phyloP scores from a whole-genome alignment of 2,888 invertebrate genomes.

The Heteromyza rotundicornis region DNA sequence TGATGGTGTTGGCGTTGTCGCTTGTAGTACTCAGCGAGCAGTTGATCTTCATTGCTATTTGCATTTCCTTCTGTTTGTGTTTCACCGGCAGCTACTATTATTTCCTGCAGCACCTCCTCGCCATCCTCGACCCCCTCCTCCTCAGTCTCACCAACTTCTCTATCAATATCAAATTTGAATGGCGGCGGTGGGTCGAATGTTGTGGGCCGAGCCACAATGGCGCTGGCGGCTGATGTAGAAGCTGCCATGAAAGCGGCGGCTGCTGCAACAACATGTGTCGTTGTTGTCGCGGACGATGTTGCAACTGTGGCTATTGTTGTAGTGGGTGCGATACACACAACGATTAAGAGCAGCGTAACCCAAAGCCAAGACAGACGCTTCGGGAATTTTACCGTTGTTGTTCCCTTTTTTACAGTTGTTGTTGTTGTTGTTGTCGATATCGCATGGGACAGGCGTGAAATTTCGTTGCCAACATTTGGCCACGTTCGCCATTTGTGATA shows the following conservation, averaged over 20 bases:
- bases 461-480: not conserved
- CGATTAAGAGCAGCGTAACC: not conserved
- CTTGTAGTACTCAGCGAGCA: slow-evolving; percentile 49
- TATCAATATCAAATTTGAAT: not conserved
- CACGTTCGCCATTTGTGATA: slow-evolving; percentile 4
- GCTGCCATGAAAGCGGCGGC: slow-evolving; percentile 4
- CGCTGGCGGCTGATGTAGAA: not conserved
- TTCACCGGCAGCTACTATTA: not conserved
- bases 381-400: slow-evolving; percentile 39
- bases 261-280: slow-evolving; percentile 29
- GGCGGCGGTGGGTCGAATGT: slow-evolving; percentile 23
- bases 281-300: slow-evolving; percentile 24
- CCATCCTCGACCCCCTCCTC: not conserved
- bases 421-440: slow-evolving; percentile 23
- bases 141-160: not conserved
- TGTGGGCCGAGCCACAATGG: slow-evolving; percentile 22
- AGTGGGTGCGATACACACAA: not conserved
- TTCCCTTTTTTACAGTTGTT: slow-evolving; percentile 44
- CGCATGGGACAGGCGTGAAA: slow-evolving; percentile 1
- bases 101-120: not conserved
- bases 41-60: slow-evolving; percentile 30
- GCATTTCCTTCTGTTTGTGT: slow-evolving; percentile 16
- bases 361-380: not conserved
- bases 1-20: slow-evolving; percentile 32
- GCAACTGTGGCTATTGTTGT: slow-evolving; percentile 22